These are phyloP conservation scores for Caranx melampygus DNA, from an alignment of 2,113 vertebrate genomes.

Conservation along the genomic window DNA sequence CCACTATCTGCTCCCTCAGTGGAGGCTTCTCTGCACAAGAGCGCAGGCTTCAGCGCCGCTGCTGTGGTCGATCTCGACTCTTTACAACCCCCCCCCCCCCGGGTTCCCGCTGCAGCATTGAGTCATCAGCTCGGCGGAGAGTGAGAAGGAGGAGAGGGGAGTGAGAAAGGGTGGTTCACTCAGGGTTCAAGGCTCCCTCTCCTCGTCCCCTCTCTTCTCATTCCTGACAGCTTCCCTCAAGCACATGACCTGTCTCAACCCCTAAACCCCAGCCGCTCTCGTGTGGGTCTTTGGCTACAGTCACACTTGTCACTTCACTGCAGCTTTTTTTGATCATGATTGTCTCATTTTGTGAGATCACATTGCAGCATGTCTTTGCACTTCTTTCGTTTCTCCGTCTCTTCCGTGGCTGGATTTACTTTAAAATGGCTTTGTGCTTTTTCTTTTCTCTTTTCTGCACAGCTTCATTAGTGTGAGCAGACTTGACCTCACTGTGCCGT, in stretches of 20 bases:
- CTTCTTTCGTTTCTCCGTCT: constrained; percentile 10
- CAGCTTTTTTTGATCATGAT: constrained; percentile 14
- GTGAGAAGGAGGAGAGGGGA: constrained; percentile 47
- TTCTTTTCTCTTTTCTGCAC: constrained; percentile 11
- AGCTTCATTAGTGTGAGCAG: not conserved
- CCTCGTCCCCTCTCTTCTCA: constrained; percentile 40
- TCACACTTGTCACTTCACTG: constrained; percentile 47
- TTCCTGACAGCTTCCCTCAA: constrained; percentile 49
- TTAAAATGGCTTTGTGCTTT: constrained; percentile 12
- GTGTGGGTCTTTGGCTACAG: constrained; percentile 12
- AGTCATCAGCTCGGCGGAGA: constrained; percentile 72
- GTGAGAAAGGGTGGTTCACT: constrained; percentile 68
- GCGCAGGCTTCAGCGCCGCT: not conserved
- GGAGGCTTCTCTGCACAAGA: not conserved
- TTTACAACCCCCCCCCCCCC: constrained; percentile 18
- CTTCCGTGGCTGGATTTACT: constrained; percentile 28
- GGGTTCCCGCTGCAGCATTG: constrained; percentile 63
- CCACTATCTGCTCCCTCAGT: constrained; percentile 12
- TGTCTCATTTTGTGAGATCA: constrained; percentile 42
- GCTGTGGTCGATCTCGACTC: constrained; percentile 37
- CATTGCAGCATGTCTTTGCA: not conserved
- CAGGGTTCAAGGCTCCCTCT: constrained; percentile 71
- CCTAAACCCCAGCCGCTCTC: constrained; percentile 28
- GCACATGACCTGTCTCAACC: constrained; percentile 56
- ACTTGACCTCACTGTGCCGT: not conserved